Evolutionary conservation across 2,113 vertebrate genomes (phyloP), one percentile per base, ranked within the genome.

Genomic region (Hiodon tergisus): DNA sequence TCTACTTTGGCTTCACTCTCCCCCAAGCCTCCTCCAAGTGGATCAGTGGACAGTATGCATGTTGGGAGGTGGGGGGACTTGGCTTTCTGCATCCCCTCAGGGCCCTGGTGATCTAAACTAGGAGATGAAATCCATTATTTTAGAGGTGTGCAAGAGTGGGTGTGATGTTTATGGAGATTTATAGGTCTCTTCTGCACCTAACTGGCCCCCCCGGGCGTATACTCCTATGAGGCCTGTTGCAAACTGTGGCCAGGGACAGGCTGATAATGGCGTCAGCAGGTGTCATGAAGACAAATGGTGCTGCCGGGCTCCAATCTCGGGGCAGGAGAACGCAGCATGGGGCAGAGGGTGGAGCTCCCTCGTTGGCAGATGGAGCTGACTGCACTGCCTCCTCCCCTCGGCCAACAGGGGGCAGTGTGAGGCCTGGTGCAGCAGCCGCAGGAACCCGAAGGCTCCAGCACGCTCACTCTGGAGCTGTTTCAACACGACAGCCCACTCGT

Each of bases 91-190:
- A 17, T 16, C 67, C 73, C 73, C 63, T 67, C 53, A 58, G 61
- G 53, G 62, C 46, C 53, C 17, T 4, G 16, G 6, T 13, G 68
- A 66, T 65, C 52, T 13, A 47, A 47, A 71, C 67, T 51, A 16
- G 53, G 62, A 67, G 62, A 72, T 72, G 69, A 67, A 71, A 48
- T 31, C 14, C 54, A 57, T 77, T 71, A 55, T 77, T 52, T 11
- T 53, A 72, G 76, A 17, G 52, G 70, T 52, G 68, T 17, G 14
- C 48, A 62, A 71, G 67, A 63, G 50, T 57, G 79, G 78, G 81
- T 61, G 66, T 89, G 90, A 91, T 87, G 89, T 90, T 67, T 91
- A 90, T 91, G 89, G 89, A 91, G 91, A 92, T 92, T 90, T 92
- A 92, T 92, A 85, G 79, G 79, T 84, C 87, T 90, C 89, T 83